Base-by-base conservation (phyloP, 2,113 vertebrate species). In the Limnothrissa miodon region DNA sequence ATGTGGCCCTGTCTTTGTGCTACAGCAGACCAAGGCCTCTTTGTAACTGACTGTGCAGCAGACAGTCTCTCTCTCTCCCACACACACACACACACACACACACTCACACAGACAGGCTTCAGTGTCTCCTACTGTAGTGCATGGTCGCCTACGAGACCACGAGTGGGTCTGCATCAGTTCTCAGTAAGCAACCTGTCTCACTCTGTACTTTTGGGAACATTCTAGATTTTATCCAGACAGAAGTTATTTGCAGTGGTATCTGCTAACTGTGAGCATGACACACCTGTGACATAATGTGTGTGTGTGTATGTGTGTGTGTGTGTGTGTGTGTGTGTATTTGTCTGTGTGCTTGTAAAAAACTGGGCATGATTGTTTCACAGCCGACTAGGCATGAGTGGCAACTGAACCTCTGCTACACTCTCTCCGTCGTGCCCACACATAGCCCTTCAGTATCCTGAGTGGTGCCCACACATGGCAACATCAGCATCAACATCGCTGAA, bases 1-100 rank as follows among this genome's bases (percentile, higher is more conserved):
- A 74, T 74, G 66, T 74, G 66, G 66, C 59, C 8, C 59, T 62
- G 59, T 62, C 59, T 74, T 74, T 74, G 29, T 74, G 25, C 66
- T 13, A 11, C 36, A 70, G 25, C 10, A 36, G 66, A 70, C 29
- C 66, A 70, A 36, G 66, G 29, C 66, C 4, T 74, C 66, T 74
- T 74, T 74, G 66, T 74, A 74, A 36, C 8, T 66, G 59, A 66
- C 59, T 66, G 19, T 59, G 59, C 5, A n/a, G 29, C 59, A 66
- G 59, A 66, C 59, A 29, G 56, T n/a, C 56, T n/a, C 56, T 59
- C 56, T 59, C 56, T 59, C 56, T n/a, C 56, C 25, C 59, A 11
- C 59, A 11, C 59, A 3, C 59, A 11, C 59, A 29, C 23, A 66
- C n/a, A 66, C 59, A 66, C 59, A 66, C n/a, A 66, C 59, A 66